These are phyloP conservation scores for Netelia virgata DNA, from an alignment of 2,888 invertebrate species.

Conservation along the genomic window DNA sequence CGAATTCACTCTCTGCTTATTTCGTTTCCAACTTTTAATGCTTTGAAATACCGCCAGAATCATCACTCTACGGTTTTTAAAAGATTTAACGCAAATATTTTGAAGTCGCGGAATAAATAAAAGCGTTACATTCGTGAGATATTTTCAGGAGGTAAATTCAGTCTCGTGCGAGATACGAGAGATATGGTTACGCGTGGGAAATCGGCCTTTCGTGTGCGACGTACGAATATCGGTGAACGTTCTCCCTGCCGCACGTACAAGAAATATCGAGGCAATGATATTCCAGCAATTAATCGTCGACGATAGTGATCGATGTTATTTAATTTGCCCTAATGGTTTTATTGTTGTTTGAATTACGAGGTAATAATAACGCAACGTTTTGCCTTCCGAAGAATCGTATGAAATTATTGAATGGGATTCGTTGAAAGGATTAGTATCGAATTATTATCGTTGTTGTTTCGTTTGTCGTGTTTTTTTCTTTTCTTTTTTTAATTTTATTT, in stretches of 20 bases:
- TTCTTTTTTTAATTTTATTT: not conserved
- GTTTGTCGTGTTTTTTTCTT: too few species aligned
- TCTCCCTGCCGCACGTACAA: slow-evolving; percentile 16
- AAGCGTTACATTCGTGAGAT: not conserved
- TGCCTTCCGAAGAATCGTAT: not conserved
- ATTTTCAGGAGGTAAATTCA: not conserved
- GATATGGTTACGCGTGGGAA: slow-evolving; percentile 60
- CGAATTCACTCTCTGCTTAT: too few species aligned
- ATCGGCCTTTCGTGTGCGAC: slow-evolving; percentile 59
- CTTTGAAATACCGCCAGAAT: too few species aligned
- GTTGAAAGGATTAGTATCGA: slow-evolving; percentile 48
- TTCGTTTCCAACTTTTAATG: too few species aligned
- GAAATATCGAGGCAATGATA: slow-evolving; percentile 59
- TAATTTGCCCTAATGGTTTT: slow-evolving; percentile 60
- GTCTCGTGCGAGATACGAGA: slow-evolving; percentile 6
- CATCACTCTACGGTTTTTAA: too few species aligned
- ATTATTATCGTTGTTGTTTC: slow-evolving; percentile 1
- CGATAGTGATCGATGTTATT: slow-evolving; percentile 61
- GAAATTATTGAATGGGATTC: slow-evolving; percentile 34
- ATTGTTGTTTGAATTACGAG: slow-evolving; percentile 55
- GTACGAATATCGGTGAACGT: slow-evolving; percentile 5
- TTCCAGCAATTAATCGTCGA: slow-evolving; percentile 52
- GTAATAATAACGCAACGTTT: slow-evolving; percentile 18
- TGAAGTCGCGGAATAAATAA: too few species aligned
- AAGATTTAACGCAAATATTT: too few species aligned